Conservation (phyloP, 2,888 invertebrate genomes). For the Cosmorhoe ocellata region DNA sequence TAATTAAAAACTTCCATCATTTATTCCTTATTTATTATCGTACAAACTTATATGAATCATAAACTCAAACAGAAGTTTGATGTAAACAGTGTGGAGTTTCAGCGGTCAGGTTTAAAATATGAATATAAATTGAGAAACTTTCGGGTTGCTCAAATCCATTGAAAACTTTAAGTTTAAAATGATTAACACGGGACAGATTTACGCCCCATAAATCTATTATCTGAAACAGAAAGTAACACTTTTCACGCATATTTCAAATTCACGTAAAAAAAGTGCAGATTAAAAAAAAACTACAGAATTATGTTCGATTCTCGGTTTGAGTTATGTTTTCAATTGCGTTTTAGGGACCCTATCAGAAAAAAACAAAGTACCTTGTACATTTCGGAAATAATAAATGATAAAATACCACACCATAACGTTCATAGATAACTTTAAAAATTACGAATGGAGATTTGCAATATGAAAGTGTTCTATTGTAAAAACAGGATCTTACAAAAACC, state of each 20-base stretch:
- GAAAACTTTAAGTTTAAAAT: conserved; percentile 74
- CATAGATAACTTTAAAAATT: neutral
- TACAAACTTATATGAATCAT: conserved; percentile 45
- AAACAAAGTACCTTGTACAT: no score
- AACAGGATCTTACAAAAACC: no score
- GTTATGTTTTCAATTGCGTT: no score
- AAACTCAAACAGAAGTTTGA: conserved; percentile 54
- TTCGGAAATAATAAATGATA: no score
- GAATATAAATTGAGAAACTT: conserved; percentile 79
- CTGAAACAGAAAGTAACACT: neutral
- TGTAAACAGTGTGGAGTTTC: conserved; percentile 61
- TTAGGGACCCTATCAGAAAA: no score
- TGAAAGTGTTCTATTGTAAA: no score
- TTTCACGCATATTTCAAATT: no score
- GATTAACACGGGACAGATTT: conserved; percentile 63
- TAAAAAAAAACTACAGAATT: neutral
- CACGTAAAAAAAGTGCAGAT: no score
- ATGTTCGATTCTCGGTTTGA: no score
- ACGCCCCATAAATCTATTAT: conserved; percentile 46
- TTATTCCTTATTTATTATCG: conserved; percentile 27
- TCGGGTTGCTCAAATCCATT: conserved; percentile 64
- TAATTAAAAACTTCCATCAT: conserved; percentile 28
- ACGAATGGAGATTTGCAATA: no score
- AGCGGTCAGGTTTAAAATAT: conserved; percentile 72
- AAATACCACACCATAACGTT: no score